Evolutionary conservation across 2,113 vertebrate genomes (phyloP), one percentile per base, ranked within the genome.

Genomic region (Gracilinanus agilis): DNA sequence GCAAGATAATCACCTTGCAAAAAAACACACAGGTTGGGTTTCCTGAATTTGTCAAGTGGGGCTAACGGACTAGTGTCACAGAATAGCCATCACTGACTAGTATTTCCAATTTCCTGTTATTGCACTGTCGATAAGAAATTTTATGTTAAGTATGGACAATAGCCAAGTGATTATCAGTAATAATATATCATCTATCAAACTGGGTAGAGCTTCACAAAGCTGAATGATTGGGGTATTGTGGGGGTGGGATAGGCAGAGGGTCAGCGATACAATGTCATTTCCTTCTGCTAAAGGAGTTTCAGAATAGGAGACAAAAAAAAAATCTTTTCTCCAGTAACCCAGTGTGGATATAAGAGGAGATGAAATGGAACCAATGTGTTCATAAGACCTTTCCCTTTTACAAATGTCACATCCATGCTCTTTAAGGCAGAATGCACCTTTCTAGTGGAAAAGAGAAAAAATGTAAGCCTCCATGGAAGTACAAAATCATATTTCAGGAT

Each of bases 1-100:
- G 94, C 95, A 94, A 96, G 56, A 95, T 90, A 92, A 93, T 7
- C 96, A 49, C 24, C 97, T 92, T 95, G 90, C 13, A 96, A 96
- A 97, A 44, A 89, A 3, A 83, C 49, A 27, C 44, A 8, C 44
- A 89, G 9, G 12, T 75, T n/a, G 67, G 67, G 34, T 6, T 34
- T n/a, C 58, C 61, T 34, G 12, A 67, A 67, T n/a, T n/a, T 75
- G 1, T 34, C 34, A 75, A 75, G 34, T n/a, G 67, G 67, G 34
- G 16, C 75, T 54, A 55, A 88, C 53, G 56, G 6, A 93, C 92
- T 67, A 97, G 1, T 12, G 49, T 27, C n/a, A 93, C 25, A 55
- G 0, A 61, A 13, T 25, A 75, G 55, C 75, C 19, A 3, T 58
- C 44, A 40, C 2, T 96, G 0, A 67, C 2, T 88, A 94, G 58